phyloP scores from a whole-genome alignment of 1,140 invertebrate species.

The fruit fly (Drosophila melanogaster) region DNA sequence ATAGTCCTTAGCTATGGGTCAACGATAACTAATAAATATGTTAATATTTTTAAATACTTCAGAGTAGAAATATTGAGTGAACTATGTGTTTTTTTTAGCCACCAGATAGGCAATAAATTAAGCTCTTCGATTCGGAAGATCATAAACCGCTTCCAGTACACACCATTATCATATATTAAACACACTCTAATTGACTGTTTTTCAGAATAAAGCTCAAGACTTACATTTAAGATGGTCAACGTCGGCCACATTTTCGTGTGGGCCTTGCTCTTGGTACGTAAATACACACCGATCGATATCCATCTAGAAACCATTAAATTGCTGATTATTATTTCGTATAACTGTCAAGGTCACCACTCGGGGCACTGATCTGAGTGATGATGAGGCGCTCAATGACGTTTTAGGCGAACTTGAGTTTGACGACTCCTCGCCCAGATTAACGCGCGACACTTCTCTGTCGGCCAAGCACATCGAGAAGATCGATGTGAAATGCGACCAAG shows the following conservation, averaged over 20 bases:
- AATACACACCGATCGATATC: background rate
- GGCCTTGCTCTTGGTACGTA: constrained; percentile 69
- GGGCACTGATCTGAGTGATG: constrained; percentile 43
- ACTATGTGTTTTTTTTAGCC: background rate
- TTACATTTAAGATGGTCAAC: constrained; percentile 58
- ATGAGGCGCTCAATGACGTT: constrained; percentile 55
- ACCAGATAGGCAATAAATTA: background rate
- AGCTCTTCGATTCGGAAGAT: background rate
- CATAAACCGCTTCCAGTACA: background rate
- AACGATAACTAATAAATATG: too few relatives aligned
- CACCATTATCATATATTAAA: constrained; percentile 1
- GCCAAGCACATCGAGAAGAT: constrained; percentile 85
- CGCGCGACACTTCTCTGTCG: constrained; percentile 46
- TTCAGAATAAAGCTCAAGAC: constrained; percentile 50
- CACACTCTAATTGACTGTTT: constrained; percentile 12
- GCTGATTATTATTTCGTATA: constrained; percentile 23
- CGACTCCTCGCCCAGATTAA: constrained; percentile 45
- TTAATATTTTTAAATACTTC: background rate
- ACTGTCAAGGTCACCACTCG: constrained; percentile 58
- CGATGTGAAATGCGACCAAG: constrained; percentile 88
- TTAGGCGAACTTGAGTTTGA: constrained; percentile 38
- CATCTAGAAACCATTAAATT: constrained; percentile 13
- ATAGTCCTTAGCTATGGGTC: too few relatives aligned
- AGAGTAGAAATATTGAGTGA: background rate
- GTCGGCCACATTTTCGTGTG: constrained; percentile 69